A percentile compares a stretch with the other conserved stretches of the same genome.
These are phyloP conservation scores for Adrianichthys oophorus DNA, from an alignment of 2,797 vertebrate genomes.

Conservation along the genomic window DNA sequence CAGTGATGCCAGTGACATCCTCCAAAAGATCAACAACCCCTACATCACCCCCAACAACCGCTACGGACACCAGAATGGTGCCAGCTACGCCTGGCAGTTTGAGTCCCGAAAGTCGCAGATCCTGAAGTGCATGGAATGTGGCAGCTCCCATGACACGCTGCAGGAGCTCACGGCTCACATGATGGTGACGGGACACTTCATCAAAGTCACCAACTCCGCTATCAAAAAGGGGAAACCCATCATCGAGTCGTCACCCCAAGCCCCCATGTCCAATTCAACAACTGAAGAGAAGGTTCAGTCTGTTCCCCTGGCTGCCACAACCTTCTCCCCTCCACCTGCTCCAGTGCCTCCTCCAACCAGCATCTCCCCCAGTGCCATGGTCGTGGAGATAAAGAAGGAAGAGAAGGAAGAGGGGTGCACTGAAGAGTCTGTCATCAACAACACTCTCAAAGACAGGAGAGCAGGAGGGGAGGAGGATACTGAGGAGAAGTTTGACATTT, in stretches of 20 bases:
- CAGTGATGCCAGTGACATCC: slow-evolving; percentile 82
- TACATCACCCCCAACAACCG: slow-evolving; percentile 98
- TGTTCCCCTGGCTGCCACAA: slow-evolving; percentile 93
- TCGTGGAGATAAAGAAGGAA: slow-evolving; percentile 93
- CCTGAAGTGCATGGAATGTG: slow-evolving; percentile 99
- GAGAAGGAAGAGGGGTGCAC: slow-evolving; percentile 88
- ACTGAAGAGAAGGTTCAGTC: slow-evolving; percentile 95
- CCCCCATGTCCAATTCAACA: slow-evolving; percentile 69
- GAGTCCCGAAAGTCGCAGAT: slow-evolving; percentile 98
- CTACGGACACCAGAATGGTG: slow-evolving; percentile 97
- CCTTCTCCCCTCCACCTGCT: slow-evolving; percentile 92
- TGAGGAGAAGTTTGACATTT: slow-evolving; percentile 94
- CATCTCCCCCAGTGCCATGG: slow-evolving; percentile 82
- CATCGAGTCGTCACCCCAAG: slow-evolving; percentile 82
- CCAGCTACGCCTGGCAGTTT: slow-evolving; percentile 99
- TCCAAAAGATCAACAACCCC: slow-evolving; percentile 91
- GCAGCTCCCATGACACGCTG: slow-evolving; percentile 93
- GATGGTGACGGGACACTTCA: slow-evolving; percentile 99
- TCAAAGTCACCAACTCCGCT: slow-evolving; percentile 98
- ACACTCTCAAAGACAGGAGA: slow-evolving; percentile 84
- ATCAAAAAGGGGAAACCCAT: slow-evolving; percentile 98
- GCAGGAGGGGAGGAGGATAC: slow-evolving; percentile 79
- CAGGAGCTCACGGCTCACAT: slow-evolving; percentile 98
- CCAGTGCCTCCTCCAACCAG: slow-evolving; percentile 86
- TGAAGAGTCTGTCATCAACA: slow-evolving; percentile 78